A percentile compares a stretch with the other conserved stretches of the same genome.
Evolutionary conservation across 1,140 invertebrate species (phyloP).

Genomic region (Drosophila eugracilis): DNA sequence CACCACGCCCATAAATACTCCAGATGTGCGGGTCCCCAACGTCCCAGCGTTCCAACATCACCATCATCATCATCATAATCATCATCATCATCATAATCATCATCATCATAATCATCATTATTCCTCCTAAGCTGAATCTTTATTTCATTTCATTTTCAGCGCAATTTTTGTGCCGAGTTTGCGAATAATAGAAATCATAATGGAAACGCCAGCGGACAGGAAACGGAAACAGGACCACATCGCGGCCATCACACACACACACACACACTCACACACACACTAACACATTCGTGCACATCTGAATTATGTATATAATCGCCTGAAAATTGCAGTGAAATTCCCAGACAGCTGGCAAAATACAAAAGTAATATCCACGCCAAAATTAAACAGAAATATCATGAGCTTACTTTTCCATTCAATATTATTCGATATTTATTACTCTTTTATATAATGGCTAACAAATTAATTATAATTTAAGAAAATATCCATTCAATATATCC

Average conservation of each 20-base stretch:
- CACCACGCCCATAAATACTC: constrained; percentile 4
- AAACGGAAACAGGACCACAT: constrained; percentile 8
- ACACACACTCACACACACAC: too few relatives aligned
- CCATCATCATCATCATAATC: constrained; percentile 38
- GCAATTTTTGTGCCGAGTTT: constrained; percentile 48
- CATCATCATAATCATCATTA: constrained; percentile 34
- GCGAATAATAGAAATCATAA: constrained; percentile 55
- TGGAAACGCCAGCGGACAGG: constrained; percentile 29
- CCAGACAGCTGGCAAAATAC: neutral
- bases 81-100: constrained; percentile 23
- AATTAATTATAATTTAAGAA: too few relatives aligned
- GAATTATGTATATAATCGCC: constrained; percentile 29
- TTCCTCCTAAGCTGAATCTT: constrained; percentile 52
- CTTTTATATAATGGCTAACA: too few relatives aligned
- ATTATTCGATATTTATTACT: too few relatives aligned
- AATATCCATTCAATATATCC: too few relatives aligned
- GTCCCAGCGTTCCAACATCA: constrained; percentile 6
- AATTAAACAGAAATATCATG: too few relatives aligned
- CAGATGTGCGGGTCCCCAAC: constrained; percentile 32
- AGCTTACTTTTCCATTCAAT: too few relatives aligned
- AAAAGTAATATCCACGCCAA: neutral
- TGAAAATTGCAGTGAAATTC: neutral
- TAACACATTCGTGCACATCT: constrained; percentile 5
- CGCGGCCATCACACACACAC: constrained; percentile 3
- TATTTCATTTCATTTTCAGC: constrained; percentile 58